Base-by-base conservation (phyloP, 2,113 vertebrate species). In the Argyrosomus japonicus region DNA sequence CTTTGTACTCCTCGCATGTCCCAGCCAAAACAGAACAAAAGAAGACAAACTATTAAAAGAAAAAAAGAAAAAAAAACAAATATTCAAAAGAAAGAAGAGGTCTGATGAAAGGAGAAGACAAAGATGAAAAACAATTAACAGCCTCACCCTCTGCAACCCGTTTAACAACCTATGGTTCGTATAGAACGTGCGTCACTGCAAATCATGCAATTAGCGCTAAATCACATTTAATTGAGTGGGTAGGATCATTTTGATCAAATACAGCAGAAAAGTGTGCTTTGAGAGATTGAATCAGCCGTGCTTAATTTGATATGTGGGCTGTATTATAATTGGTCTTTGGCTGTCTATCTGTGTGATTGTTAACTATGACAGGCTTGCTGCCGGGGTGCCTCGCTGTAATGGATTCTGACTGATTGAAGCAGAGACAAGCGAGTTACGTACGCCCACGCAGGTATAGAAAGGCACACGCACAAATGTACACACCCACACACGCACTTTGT, bases 361-460 rank as follows among this genome's bases (percentile, higher is more conserved):
- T 91, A 92, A 84, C 81, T 75, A 82, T 75, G 91, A 90, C 88
- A 93, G 82, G 67, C 67, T 61, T 60, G 81, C 65, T 82, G 79
- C 85, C 82, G 63, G 60, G 62, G 64, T 19, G 78, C 83, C 56
- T 83, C 54, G 7, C 78, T 74, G 83, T 88, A 90, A 94, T 92
- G 87, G 83, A 91, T 77, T 86, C 87, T 84, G 84, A 93, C 77
- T 88, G 93, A 93, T 71, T 85, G 91, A 89, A 88, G 81, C 86
- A 56, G 83, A 77, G 85, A 82, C 83, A 75, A 83, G 81, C 17
- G 29, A 73, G 87, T 84, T 86, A 69, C 25, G 71, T 48, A 51
- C 79, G 10, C 89, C 88, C 72, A 92, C 79, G n/a, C 77, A 80
- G 68, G 48, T 74, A 62, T 17, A 61, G 61, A 56, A 27, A 23